A percentile compares a stretch with the other conserved stretches of the same genome.
Evolutionary conservation across 2,797 vertebrate species (phyloP).

Genomic region (Apodemus agrarius): DNA sequence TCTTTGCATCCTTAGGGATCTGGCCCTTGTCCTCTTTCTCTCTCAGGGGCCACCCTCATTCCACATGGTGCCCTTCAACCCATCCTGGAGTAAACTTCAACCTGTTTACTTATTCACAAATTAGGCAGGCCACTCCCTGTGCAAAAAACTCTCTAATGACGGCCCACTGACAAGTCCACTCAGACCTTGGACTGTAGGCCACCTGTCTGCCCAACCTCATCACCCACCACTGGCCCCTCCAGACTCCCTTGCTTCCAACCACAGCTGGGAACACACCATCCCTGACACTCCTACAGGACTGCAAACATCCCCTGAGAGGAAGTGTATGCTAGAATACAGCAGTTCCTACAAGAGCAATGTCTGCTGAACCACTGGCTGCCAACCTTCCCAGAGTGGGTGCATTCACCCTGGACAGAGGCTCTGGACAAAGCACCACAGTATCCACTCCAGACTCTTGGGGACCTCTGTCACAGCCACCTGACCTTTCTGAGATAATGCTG

Average conservation of each 20-base stretch:
- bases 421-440: not conserved
- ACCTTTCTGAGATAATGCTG: slow-evolving; percentile 20
- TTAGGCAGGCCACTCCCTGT: not conserved
- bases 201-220: not conserved
- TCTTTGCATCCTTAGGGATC: not conserved
- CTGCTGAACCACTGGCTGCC: not conserved
- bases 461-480: slow-evolving; percentile 20
- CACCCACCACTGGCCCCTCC: not conserved
- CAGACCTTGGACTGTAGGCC: not conserved
- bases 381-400: not conserved
- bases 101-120: not conserved
- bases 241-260: not conserved
- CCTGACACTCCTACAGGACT: not conserved
- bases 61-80: not conserved
- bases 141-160: not conserved
- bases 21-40: not conserved
- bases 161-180: not conserved
- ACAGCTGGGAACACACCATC: not conserved
- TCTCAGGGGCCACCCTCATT: not conserved
- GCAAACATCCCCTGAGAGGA: not conserved
- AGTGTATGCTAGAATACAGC: rapidly evolving
- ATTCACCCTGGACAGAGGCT: not conserved
- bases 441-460: slow-evolving; percentile 15
- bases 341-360: not conserved
- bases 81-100: not conserved